These are phyloP conservation scores for Columbina picui DNA, from an alignment of 2,113 vertebrate species.

Conservation along the genomic window DNA sequence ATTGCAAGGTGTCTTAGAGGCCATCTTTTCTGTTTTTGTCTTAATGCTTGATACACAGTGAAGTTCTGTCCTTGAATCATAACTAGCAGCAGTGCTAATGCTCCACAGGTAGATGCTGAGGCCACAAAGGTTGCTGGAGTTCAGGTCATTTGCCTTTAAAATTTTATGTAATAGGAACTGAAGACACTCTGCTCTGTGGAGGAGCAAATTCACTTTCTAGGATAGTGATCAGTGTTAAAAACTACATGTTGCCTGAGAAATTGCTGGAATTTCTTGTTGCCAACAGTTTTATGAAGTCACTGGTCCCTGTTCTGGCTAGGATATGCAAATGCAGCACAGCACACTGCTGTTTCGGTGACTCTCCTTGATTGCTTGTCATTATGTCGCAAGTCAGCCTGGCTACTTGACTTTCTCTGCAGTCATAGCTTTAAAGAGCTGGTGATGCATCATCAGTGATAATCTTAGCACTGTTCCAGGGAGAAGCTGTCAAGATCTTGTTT, in stretches of 20 bases:
- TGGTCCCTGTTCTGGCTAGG: not conserved
- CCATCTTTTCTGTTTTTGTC: not conserved
- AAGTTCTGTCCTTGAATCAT: not conserved
- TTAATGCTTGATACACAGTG: not conserved
- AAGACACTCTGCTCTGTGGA: not conserved
- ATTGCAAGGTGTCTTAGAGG: not conserved
- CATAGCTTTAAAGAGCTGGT: not conserved
- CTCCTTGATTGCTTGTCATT: not conserved
- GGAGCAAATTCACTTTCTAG: not conserved
- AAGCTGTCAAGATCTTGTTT: slow-evolving; percentile 17
- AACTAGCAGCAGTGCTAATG: not conserved
- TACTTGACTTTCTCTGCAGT: not conserved
- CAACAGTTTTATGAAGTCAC: not conserved
- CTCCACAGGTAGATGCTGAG: not conserved
- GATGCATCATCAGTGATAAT: not conserved
- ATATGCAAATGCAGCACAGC: not conserved
- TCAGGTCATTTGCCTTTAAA: not conserved
- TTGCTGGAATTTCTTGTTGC: not conserved
- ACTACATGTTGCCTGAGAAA: not conserved
- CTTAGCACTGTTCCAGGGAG: not conserved
- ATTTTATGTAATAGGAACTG: not conserved
- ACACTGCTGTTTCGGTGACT: not conserved
- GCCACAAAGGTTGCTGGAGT: not conserved
- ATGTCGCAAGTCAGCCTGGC: not conserved
- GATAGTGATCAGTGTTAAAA: not conserved